Percentiles rank a stretch among this genome's conserved stretches.
phyloP scores from a whole-genome alignment of 2,797 vertebrate genomes.

The Echiichthys vipera region DNA sequence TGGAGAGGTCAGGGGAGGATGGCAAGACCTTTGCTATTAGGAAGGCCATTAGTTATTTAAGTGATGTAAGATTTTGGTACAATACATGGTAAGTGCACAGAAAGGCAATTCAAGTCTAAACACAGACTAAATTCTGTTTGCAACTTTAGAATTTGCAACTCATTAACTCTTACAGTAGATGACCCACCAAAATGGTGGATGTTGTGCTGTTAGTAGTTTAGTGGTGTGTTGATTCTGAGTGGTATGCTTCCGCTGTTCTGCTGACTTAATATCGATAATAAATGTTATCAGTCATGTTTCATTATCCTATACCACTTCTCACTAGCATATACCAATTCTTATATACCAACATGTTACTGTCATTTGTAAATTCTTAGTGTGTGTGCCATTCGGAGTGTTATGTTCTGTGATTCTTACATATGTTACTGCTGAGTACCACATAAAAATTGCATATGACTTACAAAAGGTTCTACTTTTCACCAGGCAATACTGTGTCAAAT shows the following conservation, averaged over 20 bases:
- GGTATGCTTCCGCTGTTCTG: no score
- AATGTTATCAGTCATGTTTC: background rate
- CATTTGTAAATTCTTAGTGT: no score
- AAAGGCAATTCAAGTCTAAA: constrained; percentile 1
- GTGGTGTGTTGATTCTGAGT: background rate
- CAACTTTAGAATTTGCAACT: constrained; percentile 23
- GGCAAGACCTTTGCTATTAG: constrained; percentile 33
- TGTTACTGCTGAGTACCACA: background rate
- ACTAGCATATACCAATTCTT: background rate
- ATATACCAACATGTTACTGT: no score
- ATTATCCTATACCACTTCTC: background rate
- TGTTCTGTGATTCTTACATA: background rate
- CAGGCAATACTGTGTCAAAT: background rate
- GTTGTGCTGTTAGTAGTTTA: background rate
- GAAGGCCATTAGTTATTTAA: constrained; percentile 22
- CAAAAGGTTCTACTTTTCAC: background rate
- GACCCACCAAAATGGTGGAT: background rate
- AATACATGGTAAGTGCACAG: background rate
- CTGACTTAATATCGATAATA: background rate
- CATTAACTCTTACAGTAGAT: constrained; percentile 9
- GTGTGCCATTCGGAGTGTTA: no score
- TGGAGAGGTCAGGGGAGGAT: constrained; percentile 33
- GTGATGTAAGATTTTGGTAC: background rate
- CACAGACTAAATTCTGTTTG: background rate
- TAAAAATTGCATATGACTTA: background rate